A percentile compares a stretch with the other conserved stretches of the same genome.
Evolutionary conservation across 2,888 invertebrate genomes (phyloP).

Genomic region (Eristalis intricaria): DNA sequence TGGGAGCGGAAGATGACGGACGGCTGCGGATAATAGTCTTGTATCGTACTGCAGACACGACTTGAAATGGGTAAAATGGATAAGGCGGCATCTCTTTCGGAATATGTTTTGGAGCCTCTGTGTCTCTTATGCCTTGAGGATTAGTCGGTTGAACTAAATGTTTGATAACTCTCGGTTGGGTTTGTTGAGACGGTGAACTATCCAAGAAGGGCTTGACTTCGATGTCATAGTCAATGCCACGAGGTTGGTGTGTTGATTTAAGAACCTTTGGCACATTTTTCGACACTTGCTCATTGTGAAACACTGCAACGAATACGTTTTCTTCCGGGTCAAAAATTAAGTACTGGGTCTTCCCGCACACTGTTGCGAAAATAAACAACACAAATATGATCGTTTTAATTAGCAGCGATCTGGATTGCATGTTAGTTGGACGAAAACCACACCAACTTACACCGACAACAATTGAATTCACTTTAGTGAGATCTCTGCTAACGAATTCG

Average conservation of each 20-base stretch:
- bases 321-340: background rate
- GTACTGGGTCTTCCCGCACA: background rate
- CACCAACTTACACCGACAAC: background rate
- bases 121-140: background rate
- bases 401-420: background rate
- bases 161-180: background rate
- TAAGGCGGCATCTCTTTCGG: background rate
- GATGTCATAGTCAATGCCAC: too few species aligned
- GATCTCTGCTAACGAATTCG: background rate
- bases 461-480: background rate
- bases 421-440: background rate
- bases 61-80: background rate
- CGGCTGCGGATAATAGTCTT: background rate
- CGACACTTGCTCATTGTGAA: too few species aligned
- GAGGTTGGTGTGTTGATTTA: too few species aligned
- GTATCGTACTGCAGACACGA: background rate
- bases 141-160: background rate
- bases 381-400: background rate
- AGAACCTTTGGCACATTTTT: too few species aligned
- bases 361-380: background rate
- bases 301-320: background rate
- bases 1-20: background rate
- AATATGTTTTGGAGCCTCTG: background rate
- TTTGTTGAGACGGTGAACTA: background rate
- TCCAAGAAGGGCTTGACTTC: background rate